Evolutionary conservation across 2,797 vertebrate species (phyloP).

Genomic region (Sus cebifrons): DNA sequence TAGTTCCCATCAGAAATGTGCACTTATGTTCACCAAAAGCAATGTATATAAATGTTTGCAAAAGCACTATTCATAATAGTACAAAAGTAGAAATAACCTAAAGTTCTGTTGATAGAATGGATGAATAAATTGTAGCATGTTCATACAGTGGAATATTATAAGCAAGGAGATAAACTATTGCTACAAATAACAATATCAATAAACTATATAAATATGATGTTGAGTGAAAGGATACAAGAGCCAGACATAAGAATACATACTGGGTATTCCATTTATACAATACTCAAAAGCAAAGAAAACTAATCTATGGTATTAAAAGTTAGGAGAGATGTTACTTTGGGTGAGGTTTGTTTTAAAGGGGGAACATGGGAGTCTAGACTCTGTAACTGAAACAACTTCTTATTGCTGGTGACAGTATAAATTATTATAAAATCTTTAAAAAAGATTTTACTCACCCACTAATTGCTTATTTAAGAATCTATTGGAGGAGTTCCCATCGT

Average conservation of each 20-base stretch:
- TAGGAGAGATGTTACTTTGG: not conserved
- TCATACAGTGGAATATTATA: conserved; percentile 24
- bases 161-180: not conserved
- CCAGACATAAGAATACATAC: not conserved
- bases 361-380: not conserved
- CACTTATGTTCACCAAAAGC: conserved; percentile 15
- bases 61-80: not conserved
- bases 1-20: conserved; percentile 7
- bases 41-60: not conserved
- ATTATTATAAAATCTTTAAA: conserved; percentile 23
- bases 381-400: conserved; percentile 11
- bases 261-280: not conserved
- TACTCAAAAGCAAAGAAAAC: conserved; percentile 43
- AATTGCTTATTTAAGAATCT: not conserved
- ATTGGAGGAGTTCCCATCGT: not conserved
- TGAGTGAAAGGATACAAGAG: not conserved
- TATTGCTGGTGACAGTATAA: not conserved
- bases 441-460: conserved; percentile 29
- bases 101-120: not conserved
- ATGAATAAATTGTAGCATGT: not conserved
- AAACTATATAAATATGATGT: conserved; percentile 1
- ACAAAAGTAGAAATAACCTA: not conserved
- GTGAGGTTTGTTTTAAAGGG: not conserved
- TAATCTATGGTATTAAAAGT: conserved; percentile 53
- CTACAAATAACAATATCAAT: conserved; percentile 13